Evolutionary conservation across 2,113 vertebrate species (phyloP).

Genomic region (Tupaia tana): DNA sequence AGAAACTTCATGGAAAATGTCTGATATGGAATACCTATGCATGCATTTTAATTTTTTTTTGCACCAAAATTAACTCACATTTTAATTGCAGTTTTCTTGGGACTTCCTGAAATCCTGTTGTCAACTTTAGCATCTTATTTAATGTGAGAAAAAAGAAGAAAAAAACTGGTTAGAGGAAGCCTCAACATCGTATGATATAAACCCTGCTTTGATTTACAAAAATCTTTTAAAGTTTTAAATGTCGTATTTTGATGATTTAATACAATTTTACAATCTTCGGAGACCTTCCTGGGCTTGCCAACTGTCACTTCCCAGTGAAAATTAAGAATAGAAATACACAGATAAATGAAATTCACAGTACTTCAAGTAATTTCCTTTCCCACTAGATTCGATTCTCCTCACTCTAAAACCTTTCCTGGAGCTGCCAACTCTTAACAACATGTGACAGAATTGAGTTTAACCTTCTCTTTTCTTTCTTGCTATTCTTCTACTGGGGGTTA

Average conservation of each 20-base stretch:
- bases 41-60: too few relatives aligned
- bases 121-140: slow-evolving; percentile 6
- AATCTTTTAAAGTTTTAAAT: slow-evolving; percentile 14
- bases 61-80: too few relatives aligned
- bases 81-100: too few relatives aligned
- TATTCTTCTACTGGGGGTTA: slow-evolving; percentile 57
- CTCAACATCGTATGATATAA: not conserved
- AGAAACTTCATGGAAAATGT: too few relatives aligned
- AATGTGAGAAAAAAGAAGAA: not conserved
- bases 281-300: not conserved
- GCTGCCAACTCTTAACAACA: slow-evolving; percentile 61
- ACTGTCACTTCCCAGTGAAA: slow-evolving; percentile 35
- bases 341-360: slow-evolving; percentile 41
- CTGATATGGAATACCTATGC: too few relatives aligned
- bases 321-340: slow-evolving; percentile 16
- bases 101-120: too few relatives aligned
- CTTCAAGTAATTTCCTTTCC: not conserved
- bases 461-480: slow-evolving; percentile 65
- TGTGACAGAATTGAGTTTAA: slow-evolving; percentile 69
- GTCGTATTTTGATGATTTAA: not conserved
- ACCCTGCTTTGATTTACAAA: not conserved
- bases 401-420: slow-evolving; percentile 50
- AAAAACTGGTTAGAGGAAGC: not conserved
- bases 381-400: slow-evolving; percentile 58
- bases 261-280: not conserved